Conservation (phyloP, 2,888 invertebrate species). For the Vesta saturnalis region DNA sequence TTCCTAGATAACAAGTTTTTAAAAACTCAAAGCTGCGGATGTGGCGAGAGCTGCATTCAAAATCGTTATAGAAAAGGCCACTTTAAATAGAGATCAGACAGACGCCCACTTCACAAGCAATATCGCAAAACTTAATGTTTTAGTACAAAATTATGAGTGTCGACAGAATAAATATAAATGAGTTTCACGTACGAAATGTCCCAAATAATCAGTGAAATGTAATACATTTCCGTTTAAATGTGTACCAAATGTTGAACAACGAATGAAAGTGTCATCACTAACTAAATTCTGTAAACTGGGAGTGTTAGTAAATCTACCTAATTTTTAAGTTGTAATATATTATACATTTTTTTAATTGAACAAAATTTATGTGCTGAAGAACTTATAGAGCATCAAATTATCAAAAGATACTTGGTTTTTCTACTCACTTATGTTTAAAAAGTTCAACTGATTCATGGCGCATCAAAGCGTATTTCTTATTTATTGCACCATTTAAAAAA, state of each 20-base stretch:
- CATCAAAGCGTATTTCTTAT: no score
- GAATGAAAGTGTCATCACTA: not conserved
- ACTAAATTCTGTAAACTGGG: not conserved
- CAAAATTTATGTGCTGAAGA: not conserved
- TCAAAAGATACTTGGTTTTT: constrained; percentile 1
- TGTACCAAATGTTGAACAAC: not conserved
- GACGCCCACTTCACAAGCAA: constrained; percentile 34
- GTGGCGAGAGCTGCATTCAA: constrained; percentile 44
- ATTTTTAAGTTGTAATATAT: not conserved
- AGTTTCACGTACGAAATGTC: not conserved
- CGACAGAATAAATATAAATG: constrained; percentile 11
- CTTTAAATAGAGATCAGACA: constrained; percentile 39
- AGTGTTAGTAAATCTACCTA: no score
- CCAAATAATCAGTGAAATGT: constrained; percentile 1
- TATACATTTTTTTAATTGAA: not conserved
- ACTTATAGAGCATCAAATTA: not conserved
- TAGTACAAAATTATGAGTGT: constrained; percentile 23
- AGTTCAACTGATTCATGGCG: no score
- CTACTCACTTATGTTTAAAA: no score
- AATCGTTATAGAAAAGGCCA: constrained; percentile 30
- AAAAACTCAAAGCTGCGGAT: constrained; percentile 50
- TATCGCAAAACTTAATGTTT: constrained; percentile 26
- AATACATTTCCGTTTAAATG: constrained; percentile 1
- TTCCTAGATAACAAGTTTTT: constrained; percentile 48
- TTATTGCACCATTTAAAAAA: no score